phyloP scores from a whole-genome alignment of 1,140 invertebrate genomes.

The Eurytemora carolleeae region DNA sequence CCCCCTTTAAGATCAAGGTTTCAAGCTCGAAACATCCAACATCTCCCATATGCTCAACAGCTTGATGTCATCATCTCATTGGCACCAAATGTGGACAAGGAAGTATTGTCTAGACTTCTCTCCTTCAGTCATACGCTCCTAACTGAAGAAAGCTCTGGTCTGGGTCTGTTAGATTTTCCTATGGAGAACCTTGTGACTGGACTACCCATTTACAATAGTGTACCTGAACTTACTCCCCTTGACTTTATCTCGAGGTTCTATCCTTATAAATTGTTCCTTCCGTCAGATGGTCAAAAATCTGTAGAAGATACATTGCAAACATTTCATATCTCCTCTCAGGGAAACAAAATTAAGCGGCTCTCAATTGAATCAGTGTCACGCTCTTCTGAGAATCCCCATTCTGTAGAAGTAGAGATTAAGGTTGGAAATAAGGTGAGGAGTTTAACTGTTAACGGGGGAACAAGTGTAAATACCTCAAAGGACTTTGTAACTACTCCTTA shows the following conservation, averaged over 20 bases:
- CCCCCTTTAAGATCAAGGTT: constrained; percentile 84
- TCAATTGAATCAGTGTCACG: no score
- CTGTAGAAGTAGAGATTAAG: constrained; percentile 10
- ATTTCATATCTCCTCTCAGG: background rate
- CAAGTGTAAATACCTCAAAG: no score
- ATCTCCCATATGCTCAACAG: background rate
- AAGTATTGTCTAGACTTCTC: constrained; percentile 16
- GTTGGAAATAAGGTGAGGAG: constrained; percentile 8
- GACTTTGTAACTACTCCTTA: constrained; percentile 53
- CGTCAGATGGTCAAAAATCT: constrained; percentile 20
- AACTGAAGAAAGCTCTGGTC: constrained; percentile 40
- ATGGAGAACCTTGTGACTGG: constrained; percentile 50
- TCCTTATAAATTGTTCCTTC: constrained; percentile 56
- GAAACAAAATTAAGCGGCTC: no score
- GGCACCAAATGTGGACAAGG: constrained; percentile 16
- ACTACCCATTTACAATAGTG: constrained; percentile 46
- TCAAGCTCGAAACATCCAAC: constrained; percentile 40
- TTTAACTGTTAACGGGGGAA: constrained; percentile 20
- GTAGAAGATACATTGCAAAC: background rate
- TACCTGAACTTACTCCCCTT: constrained; percentile 39
- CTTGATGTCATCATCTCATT: background rate
- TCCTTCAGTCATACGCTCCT: constrained; percentile 30
- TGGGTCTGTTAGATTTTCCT: constrained; percentile 74
- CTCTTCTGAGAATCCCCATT: background rate
- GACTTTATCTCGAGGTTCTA: constrained; percentile 53